Base-by-base conservation (phyloP, 2,113 vertebrate species). In the Poeciliopsis prolifica region DNA sequence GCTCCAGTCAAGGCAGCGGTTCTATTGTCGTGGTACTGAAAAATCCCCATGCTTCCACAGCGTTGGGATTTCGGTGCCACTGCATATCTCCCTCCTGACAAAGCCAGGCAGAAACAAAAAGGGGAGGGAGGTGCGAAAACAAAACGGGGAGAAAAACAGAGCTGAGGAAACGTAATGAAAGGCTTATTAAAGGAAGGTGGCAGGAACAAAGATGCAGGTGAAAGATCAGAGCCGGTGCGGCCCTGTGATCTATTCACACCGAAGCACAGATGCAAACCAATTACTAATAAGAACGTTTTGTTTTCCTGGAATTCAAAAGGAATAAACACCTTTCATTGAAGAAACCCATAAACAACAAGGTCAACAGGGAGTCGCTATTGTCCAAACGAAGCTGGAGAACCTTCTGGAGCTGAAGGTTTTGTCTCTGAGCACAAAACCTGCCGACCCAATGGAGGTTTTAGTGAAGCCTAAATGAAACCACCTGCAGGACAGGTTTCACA, bases 1-100 rank as follows among this genome's bases (percentile, higher is more conserved):
- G 96, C 96, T 96, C 95, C 96, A 98, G 98, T 98, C 97, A 99
- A 96, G 96, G 94, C 96, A 93, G 95, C 95, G 93, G 92, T 95
- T 98, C 98, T 97, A 97, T 99, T 99, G 98, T 98, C 95, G 92
- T 83, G 72, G 90, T 91, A 93, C 94, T 93, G 94, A 96, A 97
- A 97, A 97, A 97, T 96, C 96, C 96, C 72, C 94, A 93, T 95
- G 95, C 95, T 96, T 95, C 94, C 93, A 95, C 94, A 95, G 95
- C 95, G 94, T 94, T 78, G 93, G 95, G 96, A 93, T 96, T 97
- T 95, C 93, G 95, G 96, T 95, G 91, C 94, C 86, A 92, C 94
- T 93, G 95, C 97, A 95, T 97, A 98, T 98, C 97, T 98, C 96
- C 93, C 94, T 84, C 94, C 77, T 94, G 94, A 98, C 98, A 98